Conservation (phyloP, 2,888 invertebrate genomes). For the Eulithis prunata region DNA sequence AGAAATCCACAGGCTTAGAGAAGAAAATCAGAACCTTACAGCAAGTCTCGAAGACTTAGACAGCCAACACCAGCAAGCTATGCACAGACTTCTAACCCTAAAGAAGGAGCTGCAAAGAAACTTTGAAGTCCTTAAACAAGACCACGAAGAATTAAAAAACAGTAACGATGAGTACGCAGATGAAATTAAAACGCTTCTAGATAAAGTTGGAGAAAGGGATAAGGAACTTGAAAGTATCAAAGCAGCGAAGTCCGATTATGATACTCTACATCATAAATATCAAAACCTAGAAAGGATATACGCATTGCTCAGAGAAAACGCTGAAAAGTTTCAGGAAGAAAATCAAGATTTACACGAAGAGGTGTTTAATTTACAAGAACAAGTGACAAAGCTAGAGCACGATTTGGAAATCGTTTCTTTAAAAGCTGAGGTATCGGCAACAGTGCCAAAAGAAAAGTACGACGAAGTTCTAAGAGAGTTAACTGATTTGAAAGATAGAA, state of each 20-base stretch:
- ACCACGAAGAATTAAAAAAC: slow-evolving; percentile 74
- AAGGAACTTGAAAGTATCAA: slow-evolving; percentile 64
- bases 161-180: slow-evolving; percentile 74
- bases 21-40: slow-evolving; percentile 84
- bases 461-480: slow-evolving; percentile 68
- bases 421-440: slow-evolving; percentile 58
- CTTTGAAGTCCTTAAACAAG: slow-evolving; percentile 75
- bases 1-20: slow-evolving; percentile 79
- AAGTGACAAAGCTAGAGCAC: slow-evolving; percentile 76
- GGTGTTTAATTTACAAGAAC: slow-evolving; percentile 77
- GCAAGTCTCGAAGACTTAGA: slow-evolving; percentile 89
- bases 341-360: slow-evolving; percentile 82
- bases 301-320: slow-evolving; percentile 72
- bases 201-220: slow-evolving; percentile 76
- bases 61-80: slow-evolving; percentile 88
- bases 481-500: slow-evolving; percentile 63
- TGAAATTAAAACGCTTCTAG: slow-evolving; percentile 71
- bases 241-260: slow-evolving; percentile 60
- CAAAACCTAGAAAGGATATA: slow-evolving; percentile 78
- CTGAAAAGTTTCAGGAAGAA: slow-evolving; percentile 81
- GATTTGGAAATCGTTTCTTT: slow-evolving; percentile 69
- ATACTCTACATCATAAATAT: slow-evolving; percentile 76
- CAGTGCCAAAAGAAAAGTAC: slow-evolving; percentile 68
- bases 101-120: slow-evolving; percentile 83
- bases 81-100: slow-evolving; percentile 82